These are phyloP conservation scores for Odontophorus gujanensis DNA, from an alignment of 2,113 vertebrate species.

Conservation along the genomic window DNA sequence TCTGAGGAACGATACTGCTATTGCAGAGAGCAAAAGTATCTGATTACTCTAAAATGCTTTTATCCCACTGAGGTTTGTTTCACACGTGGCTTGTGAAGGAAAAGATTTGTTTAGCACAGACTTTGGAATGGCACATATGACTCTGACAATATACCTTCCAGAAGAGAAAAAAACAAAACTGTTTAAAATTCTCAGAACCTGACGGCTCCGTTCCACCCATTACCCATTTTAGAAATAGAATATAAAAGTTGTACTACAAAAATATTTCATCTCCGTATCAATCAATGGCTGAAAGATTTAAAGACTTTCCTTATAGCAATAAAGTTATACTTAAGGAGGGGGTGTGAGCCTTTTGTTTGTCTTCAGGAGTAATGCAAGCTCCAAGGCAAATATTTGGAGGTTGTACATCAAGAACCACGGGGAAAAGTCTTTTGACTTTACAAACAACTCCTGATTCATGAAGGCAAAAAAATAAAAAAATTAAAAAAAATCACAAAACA, in stretches of 20 bases:
- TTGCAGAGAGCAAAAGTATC: background rate
- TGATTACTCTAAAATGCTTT: background rate
- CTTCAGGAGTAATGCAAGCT: conserved; percentile 61
- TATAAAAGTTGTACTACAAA: conserved; percentile 71
- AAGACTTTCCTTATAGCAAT: conserved; percentile 38
- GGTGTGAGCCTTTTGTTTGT: conserved; percentile 53
- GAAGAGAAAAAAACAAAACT: conserved; percentile 10
- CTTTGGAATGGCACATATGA: conserved; percentile 60
- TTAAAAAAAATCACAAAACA: conserved; percentile 18
- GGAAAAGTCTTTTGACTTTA: conserved; percentile 52
- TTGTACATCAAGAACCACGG: conserved; percentile 62
- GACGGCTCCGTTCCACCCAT: conserved; percentile 49
- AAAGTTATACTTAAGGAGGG: background rate
- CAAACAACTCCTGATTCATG: conserved; percentile 51
- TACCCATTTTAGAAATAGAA: conserved; percentile 58
- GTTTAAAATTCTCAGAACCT: conserved; percentile 46
- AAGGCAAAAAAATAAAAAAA: conserved; percentile 36
- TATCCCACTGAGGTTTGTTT: background rate
- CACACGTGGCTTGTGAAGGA: background rate
- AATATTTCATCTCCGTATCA: conserved; percentile 65
- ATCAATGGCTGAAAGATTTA: conserved; percentile 58
- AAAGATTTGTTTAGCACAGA: conserved; percentile 51
- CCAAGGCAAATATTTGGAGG: conserved; percentile 62
- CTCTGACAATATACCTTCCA: conserved; percentile 39
- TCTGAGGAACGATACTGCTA: background rate